A percentile compares a stretch with the other conserved stretches of the same genome.
These are phyloP conservation scores for Rhodophaea formosa DNA, from an alignment of 2,888 invertebrate species.

Conservation along the genomic window DNA sequence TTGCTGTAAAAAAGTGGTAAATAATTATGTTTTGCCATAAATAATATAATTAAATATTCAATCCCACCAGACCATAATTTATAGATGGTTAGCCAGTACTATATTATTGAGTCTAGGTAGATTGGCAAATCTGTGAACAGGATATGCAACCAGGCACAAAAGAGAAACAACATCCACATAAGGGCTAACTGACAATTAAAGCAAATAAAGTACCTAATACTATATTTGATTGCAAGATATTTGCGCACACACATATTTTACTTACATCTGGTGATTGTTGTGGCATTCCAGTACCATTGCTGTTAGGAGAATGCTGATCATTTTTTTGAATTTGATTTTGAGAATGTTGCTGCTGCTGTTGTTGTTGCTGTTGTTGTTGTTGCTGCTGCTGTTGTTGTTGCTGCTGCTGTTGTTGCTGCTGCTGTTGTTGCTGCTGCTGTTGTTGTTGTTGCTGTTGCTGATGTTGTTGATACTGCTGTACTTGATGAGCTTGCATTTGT, in stretches of 20 bases:
- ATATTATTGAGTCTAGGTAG: too few relatives aligned
- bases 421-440: slow-evolving; percentile 57
- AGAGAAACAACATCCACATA: background rate
- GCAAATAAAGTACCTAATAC: background rate
- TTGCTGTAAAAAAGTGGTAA: slow-evolving; percentile 53
- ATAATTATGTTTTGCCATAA: background rate
- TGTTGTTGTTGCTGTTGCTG: slow-evolving; percentile 59
- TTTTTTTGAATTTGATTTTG: slow-evolving; percentile 57
- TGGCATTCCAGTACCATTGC: slow-evolving; percentile 66
- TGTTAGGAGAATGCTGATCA: slow-evolving; percentile 74
- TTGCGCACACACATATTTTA: slow-evolving; percentile 19
- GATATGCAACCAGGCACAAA: too few relatives aligned
- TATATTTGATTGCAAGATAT: background rate
- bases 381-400: slow-evolving; percentile 55
- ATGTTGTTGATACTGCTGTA: slow-evolving; percentile 58
- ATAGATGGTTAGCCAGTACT: too few relatives aligned
- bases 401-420: slow-evolving; percentile 51
- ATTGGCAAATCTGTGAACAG: too few relatives aligned
- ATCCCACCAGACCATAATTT: too few relatives aligned
- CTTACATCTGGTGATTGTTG: slow-evolving; percentile 69
- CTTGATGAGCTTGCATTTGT: slow-evolving; percentile 60
- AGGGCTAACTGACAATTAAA: background rate
- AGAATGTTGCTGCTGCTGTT: slow-evolving; percentile 57
- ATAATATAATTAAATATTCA: background rate
- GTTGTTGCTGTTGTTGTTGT: slow-evolving; percentile 62